These are phyloP conservation scores for Virgularia gustaviana DNA, from an alignment of 92 coral and sea anemone genomes.

Conservation along the genomic window DNA sequence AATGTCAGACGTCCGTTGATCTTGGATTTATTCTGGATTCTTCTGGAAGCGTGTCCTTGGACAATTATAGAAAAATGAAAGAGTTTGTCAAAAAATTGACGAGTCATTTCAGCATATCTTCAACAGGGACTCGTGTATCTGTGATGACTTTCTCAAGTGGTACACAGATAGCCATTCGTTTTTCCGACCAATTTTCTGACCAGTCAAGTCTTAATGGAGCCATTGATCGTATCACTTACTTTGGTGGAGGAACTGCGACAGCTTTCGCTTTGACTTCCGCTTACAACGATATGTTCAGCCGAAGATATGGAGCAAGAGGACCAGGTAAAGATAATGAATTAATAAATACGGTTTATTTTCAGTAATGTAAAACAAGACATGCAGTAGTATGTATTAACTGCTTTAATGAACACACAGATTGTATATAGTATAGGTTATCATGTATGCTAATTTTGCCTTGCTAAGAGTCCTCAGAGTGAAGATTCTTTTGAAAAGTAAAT, in stretches of 20 bases:
- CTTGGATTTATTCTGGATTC: constrained; percentile 21
- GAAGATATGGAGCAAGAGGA: constrained; percentile 20
- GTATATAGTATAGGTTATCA: too few species aligned
- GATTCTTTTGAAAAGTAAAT: too few species aligned
- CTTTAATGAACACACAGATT: too few species aligned
- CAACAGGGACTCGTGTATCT: constrained; percentile 20
- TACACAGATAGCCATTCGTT: neutral
- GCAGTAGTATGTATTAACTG: neutral
- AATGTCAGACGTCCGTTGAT: constrained; percentile 5
- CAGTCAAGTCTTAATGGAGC: neutral
- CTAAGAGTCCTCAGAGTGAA: too few species aligned
- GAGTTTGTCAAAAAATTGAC: neutral
- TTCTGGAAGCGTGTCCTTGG: constrained; percentile 8
- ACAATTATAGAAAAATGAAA: constrained; percentile 9
- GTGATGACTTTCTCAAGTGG: constrained; percentile 18
- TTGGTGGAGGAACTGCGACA: constrained; percentile 15
- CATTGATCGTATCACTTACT: constrained; percentile 7
- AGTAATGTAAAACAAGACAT: neutral
- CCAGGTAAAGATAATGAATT: constrained; percentile 4
- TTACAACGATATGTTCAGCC: constrained; percentile 15
- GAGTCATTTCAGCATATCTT: neutral
- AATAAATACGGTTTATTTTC: neutral
- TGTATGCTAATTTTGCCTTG: too few species aligned
- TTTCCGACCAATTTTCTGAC: constrained; percentile 5
- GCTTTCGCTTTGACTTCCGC: constrained; percentile 11